Percentiles rank a stretch among this genome's conserved stretches.
Evolutionary conservation across 2,113 vertebrate genomes (phyloP).

Genomic region (Galbula dea): DNA sequence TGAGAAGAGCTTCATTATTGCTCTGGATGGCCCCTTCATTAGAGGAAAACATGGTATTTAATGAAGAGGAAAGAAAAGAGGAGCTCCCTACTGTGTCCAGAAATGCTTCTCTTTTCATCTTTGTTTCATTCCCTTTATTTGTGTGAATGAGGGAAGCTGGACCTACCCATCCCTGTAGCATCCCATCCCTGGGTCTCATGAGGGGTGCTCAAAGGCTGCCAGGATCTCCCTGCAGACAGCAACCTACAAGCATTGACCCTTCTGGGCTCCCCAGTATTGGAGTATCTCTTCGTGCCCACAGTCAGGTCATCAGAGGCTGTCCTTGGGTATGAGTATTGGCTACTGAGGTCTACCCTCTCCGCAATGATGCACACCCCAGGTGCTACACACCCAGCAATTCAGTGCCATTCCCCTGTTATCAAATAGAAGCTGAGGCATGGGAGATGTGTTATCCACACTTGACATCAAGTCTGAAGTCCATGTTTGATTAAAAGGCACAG

Average conservation of each 20-base stretch:
- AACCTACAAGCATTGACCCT: fast-evolving
- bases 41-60: slow-evolving; percentile 39
- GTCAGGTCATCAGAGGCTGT: neutral
- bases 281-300: neutral
- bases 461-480: neutral
- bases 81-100: neutral
- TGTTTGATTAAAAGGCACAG: neutral
- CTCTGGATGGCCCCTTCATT: slow-evolving; percentile 44
- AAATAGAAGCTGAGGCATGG: neutral
- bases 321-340: too few relatives aligned
- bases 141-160: neutral
- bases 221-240: neutral
- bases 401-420: neutral
- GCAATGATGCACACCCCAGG: neutral
- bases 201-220: neutral
- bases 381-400: neutral
- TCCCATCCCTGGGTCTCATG: fast-evolving
- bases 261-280: neutral
- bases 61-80: slow-evolving; percentile 39
- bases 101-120: neutral
- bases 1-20: slow-evolving; percentile 53
- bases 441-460: neutral
- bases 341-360: neutral
- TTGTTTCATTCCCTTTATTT: neutral
- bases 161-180: neutral